Evolutionary conservation across 2,113 vertebrate genomes (phyloP), one percentile per base, ranked within the genome.

Genomic region (Trinectes maculatus): DNA sequence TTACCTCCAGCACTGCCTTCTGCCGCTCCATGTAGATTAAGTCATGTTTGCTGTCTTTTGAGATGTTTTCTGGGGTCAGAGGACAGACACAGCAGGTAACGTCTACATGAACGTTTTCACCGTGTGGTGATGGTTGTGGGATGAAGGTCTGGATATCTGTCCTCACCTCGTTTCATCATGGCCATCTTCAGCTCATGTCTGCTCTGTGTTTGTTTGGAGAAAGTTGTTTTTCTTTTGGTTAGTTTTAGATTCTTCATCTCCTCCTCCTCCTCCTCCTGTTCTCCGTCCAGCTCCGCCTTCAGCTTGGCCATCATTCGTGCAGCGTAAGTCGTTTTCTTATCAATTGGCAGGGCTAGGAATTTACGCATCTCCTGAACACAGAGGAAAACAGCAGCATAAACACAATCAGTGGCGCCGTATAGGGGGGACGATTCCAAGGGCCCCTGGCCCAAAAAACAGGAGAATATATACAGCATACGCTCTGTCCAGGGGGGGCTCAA

Each of bases 1-100:
- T 90, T 89, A 98, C 98, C 96, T 99, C 93, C 43, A 97, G 71
- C 42, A 94, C 93, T 63, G 96, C 96, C 67, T 94, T 92, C 65
- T 96, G 91, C 15, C 94, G 91, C 72, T 93, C 93, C 85, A 93
- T 90, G 22, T 81, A 36, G 40, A 96, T 76, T 33, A 95, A 94
- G 58, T 92, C 87, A 36, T 47, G 57, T 9, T 93, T 85, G 47
- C 79, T 91, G 40, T 94, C 91, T 63, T 85, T 93, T 33, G 88
- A 82, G 24, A 89, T 0, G n/a, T 89, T 87, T 67, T 94, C 96
- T 99, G 82, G n/a, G 71, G 54, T 9, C 63, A 57, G 5, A 63
- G 18, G 9, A 55, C 13, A 60, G 12, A 62, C 8, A 21, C 10
- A 24, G 16, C 1, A 8, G 4, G 37, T 6, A 3, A 33, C n/a